Percentiles rank a stretch among this genome's conserved stretches.
Conservation (phyloP, 2,797 vertebrate genomes). For the Tachyglossus aculeatus region DNA sequence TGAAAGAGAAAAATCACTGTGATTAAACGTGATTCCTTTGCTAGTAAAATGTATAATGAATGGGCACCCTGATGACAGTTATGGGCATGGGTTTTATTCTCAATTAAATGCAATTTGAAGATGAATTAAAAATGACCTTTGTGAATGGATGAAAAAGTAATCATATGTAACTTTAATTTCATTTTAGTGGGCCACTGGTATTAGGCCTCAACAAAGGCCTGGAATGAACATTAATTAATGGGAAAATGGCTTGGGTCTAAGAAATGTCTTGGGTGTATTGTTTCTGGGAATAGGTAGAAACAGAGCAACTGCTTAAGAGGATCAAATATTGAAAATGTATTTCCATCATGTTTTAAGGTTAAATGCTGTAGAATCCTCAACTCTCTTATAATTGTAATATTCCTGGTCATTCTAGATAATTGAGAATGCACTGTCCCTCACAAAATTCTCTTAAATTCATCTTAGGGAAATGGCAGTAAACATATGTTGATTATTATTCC, state of each 20-base stretch:
- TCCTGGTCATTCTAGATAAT: too few relatives aligned
- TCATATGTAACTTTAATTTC: conserved; percentile 48
- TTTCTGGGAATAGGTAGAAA: too few relatives aligned
- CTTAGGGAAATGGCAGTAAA: too few relatives aligned
- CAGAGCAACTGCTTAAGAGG: too few relatives aligned
- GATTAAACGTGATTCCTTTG: conserved; percentile 59
- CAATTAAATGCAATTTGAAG: conserved; percentile 61
- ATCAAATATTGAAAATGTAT: too few relatives aligned
- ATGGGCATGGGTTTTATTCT: conserved; percentile 53
- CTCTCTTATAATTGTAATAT: too few relatives aligned
- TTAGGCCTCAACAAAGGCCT: conserved; percentile 17
- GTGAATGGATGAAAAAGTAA: conserved; percentile 59
- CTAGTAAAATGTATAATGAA: conserved; percentile 61
- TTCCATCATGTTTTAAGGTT: too few relatives aligned
- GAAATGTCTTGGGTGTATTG: conserved; percentile 26
- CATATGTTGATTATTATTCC: too few relatives aligned
- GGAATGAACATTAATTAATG: conserved; percentile 18
- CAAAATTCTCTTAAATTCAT: too few relatives aligned
- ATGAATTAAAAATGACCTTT: conserved; percentile 59
- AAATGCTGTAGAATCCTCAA: too few relatives aligned
- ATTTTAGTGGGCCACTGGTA: conserved; percentile 31
- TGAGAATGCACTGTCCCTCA: too few relatives aligned
- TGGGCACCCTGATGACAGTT: conserved; percentile 44
- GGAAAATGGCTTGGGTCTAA: too few relatives aligned
- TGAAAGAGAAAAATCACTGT: conserved; percentile 56